These are phyloP conservation scores for Sepiola atlantica DNA, from an alignment of 2,888 invertebrate species.

Conservation along the genomic window DNA sequence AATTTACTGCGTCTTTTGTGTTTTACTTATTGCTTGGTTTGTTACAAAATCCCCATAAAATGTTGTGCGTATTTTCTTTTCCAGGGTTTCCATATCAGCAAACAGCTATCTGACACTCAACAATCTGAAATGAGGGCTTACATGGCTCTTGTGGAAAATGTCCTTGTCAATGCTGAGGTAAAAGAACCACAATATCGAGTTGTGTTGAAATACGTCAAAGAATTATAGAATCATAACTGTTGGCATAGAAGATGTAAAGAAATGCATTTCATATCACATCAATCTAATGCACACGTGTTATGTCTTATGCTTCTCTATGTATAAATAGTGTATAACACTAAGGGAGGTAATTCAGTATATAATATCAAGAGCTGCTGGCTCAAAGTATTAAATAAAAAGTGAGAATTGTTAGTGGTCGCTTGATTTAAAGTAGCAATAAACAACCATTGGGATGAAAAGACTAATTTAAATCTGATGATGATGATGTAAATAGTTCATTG, in stretches of 20 bases:
- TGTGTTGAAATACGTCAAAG: neutral
- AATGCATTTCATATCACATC: neutral
- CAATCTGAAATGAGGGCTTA: constrained; percentile 95
- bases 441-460: too few relatives aligned
- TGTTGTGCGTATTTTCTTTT: constrained; percentile 47
- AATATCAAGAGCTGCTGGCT: too few relatives aligned
- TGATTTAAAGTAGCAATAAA: too few relatives aligned
- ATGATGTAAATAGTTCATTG: too few relatives aligned
- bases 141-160: constrained; percentile 88
- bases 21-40: too few relatives aligned
- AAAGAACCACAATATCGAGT: constrained; percentile 43
- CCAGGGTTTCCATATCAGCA: constrained; percentile 84
- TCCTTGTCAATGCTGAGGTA: constrained; percentile 92
- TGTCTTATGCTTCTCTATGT: too few relatives aligned
- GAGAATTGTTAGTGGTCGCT: too few relatives aligned
- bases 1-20: too few relatives aligned
- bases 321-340: neutral
- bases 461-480: too few relatives aligned
- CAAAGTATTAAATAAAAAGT: too few relatives aligned
- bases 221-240: neutral
- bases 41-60: neutral
- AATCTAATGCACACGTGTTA: too few relatives aligned
- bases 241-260: neutral
- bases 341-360: too few relatives aligned
- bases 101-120: constrained; percentile 82